A percentile compares a stretch with the other conserved stretches of the same genome.
phyloP scores from a whole-genome alignment of 2,113 vertebrate genomes.

The Malurus elegans region DNA sequence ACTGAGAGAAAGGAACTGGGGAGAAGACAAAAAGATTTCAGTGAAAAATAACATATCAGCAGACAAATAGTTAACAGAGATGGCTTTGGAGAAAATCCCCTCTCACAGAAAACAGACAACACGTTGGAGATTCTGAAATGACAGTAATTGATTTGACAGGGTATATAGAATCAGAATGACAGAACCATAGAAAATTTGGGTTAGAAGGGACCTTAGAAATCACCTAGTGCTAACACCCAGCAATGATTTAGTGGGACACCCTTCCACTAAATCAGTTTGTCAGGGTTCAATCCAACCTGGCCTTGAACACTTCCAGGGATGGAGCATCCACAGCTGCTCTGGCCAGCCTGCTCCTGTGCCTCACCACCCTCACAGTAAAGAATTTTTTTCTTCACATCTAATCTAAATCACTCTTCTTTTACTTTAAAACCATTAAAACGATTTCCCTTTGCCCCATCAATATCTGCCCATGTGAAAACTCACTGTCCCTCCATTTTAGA shows the following conservation, averaged over 20 bases:
- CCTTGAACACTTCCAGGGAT: neutral
- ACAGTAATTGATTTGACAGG: neutral
- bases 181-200: neutral
- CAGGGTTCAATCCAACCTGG: rapidly evolving
- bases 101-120: neutral
- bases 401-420: neutral
- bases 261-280: neutral
- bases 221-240: neutral
- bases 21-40: neutral
- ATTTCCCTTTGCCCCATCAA: neutral
- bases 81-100: neutral
- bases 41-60: neutral
- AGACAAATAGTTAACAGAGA: neutral
- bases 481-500: neutral
- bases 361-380: neutral
- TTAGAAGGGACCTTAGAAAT: neutral
- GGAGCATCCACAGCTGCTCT: neutral
- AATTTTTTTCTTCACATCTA: neutral
- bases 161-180: neutral
- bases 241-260: no score
- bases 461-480: neutral
- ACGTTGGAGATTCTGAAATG: neutral
- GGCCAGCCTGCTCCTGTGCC: neutral
- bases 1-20: neutral
- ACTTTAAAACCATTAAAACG: neutral